Conservation (phyloP, 2,113 vertebrate species). For the Lates calcarifer region DNA sequence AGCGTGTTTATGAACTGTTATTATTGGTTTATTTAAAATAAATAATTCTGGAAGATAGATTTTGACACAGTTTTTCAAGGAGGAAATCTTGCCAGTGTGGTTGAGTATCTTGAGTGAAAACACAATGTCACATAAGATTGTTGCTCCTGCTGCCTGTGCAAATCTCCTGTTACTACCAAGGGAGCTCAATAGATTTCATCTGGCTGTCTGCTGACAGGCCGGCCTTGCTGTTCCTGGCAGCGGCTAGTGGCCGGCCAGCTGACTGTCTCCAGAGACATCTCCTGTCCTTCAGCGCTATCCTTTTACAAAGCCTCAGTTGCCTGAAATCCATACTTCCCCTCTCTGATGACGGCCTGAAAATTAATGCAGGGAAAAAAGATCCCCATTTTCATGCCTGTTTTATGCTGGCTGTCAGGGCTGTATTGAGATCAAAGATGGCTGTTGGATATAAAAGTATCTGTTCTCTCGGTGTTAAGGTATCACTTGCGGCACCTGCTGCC, state of each 20-base stretch:
- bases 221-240: conserved; percentile 75
- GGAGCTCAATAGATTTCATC: conserved; percentile 66
- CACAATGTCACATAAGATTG: conserved; percentile 42
- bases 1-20: not conserved
- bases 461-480: conserved; percentile 33
- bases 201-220: conserved; percentile 72
- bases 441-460: conserved; percentile 43
- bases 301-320: conserved; percentile 74
- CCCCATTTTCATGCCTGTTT: conserved; percentile 37
- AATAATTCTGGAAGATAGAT: not conserved
- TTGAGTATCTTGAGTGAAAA: conserved; percentile 14
- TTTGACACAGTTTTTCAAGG: not conserved
- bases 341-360: conserved; percentile 64
- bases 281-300: conserved; percentile 70
- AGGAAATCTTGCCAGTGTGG: not conserved
- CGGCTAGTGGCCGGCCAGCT: conserved; percentile 60
- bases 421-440: conserved; percentile 65
- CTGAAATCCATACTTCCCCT: conserved; percentile 75
- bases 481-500: conserved; percentile 34
- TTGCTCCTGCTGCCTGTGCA: conserved; percentile 55
- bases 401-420: conserved; percentile 36
- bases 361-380: conserved; percentile 55
- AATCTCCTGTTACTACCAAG: conserved; percentile 60
- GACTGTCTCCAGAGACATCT: conserved; percentile 62
- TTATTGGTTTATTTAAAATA: conserved; percentile 2